Evolutionary conservation across 2,888 invertebrate genomes (phyloP), one percentile per base, ranked within the genome.

Genomic region (Xiphydria camelus): DNA sequence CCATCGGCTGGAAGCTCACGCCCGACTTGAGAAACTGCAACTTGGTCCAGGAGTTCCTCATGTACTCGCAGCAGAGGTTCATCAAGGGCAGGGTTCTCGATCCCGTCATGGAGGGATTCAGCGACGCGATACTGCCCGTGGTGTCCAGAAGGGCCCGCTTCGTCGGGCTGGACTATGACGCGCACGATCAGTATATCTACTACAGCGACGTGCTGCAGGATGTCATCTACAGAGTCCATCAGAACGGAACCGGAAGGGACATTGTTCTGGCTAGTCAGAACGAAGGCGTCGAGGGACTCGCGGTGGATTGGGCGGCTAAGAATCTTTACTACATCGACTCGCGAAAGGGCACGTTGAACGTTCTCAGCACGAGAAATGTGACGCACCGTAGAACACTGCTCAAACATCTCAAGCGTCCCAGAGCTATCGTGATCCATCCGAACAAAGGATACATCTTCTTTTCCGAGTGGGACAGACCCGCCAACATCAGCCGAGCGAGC

Each of bases 191-290:
- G 63, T 90, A 91, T 63, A 94, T 99, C 55, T 99, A 97, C 76
- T 98, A 96, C 76, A 97, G 97, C 0, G 99, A 99, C 71, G 96
- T 98, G 0, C 81, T 96, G 14, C 91, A 95, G 77, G 94, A 96
- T 73, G 95, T 95, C 0, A 95, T 95, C 54, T 93, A 94, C 73
- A 49, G 68, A 15, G 87, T 90, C 0, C 88, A 88, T 61, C 81
- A 88, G 49, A 89, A 89, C 61, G 89, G 89, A 33, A 87, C 88
- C 0, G 84, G 88, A 0, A 83, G 87, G 18, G 93, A 94, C 76
- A 94, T 93, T 43, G 94, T 97, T 0, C 75, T 96, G 23, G 94
- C 96, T 1, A 94, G 94, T 1, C 95, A 96, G 71, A 96, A 97
- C 69, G 96, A 96, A 77, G 96, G 96, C 0, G 95, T 96, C 0